Conservation (phyloP, 2,888 invertebrate genomes). For the Andrena minutula region DNA sequence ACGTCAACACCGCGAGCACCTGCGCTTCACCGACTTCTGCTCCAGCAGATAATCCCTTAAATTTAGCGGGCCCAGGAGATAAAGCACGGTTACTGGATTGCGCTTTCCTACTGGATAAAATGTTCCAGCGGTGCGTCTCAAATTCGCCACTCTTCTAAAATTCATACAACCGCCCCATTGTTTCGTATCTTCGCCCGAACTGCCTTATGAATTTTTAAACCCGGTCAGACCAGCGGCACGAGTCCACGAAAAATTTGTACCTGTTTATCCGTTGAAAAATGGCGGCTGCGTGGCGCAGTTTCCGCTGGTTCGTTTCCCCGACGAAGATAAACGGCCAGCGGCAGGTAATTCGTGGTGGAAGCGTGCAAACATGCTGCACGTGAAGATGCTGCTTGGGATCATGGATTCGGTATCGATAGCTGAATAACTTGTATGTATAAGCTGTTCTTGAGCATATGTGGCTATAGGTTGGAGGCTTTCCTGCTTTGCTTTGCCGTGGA, state of each 20-base stretch:
- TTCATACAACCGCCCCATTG: conserved; percentile 57
- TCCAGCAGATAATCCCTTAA: conserved; percentile 53
- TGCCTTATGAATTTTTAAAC: conserved; percentile 61
- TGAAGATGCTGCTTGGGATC: neutral
- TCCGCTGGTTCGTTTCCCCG: conserved; percentile 32
- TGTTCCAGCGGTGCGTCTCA: conserved; percentile 49
- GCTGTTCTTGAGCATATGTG: neutral
- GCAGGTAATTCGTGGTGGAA: conserved; percentile 14
- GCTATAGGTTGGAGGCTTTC: neutral
- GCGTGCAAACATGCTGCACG: neutral
- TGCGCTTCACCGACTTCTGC: conserved; percentile 42
- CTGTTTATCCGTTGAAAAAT: conserved; percentile 61
- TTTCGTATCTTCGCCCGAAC: conserved; percentile 54
- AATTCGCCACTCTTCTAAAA: conserved; percentile 60
- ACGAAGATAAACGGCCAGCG: conserved; percentile 50
- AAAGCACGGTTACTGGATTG: conserved; percentile 58
- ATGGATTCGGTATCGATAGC: neutral
- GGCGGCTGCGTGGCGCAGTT: conserved; percentile 50
- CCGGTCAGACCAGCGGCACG: conserved; percentile 35
- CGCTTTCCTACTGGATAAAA: conserved; percentile 48
- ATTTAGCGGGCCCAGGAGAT: conserved; percentile 48
- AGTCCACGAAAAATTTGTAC: conserved; percentile 58
- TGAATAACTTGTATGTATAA: neutral
- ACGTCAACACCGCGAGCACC: conserved; percentile 34
- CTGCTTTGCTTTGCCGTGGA: neutral